Evolutionary conservation across 2,797 vertebrate genomes (phyloP), one percentile per base, ranked within the genome.

Genomic region (Cynopterus sphinx): DNA sequence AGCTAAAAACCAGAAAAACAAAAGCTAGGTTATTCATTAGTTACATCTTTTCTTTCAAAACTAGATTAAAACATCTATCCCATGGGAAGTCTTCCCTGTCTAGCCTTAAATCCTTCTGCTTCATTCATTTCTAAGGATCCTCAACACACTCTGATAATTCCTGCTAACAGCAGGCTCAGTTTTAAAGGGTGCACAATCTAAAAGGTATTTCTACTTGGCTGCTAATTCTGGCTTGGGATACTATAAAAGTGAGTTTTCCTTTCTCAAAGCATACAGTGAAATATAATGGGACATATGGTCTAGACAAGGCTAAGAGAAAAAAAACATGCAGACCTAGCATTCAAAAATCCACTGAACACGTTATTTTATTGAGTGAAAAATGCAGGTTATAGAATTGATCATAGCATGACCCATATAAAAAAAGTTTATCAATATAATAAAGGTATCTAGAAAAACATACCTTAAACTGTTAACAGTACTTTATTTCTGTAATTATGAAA

Each of bases 1-100:
- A 92, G 99, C 99, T 99, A 97, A 41, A 91, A 96, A 9, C 7
- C 39, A 96, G 41, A 96, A 97, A 95, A 68, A 71, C 31, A 59
- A 83, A 96, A 90, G 12, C 19, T 75, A 67, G 46, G 53, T 95
- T 71, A 89, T 46, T 78, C 39, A 61, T 71, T 33, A 61, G 24
- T 79, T 74, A 65, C 5, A 41, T 49, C 19, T 86, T 46, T 91
- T 82, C 79, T 77, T 59, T 93, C 36, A 73, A 61, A 59, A 41
- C 39, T 84, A 41, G 13, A 49, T 83, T 67, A 55, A 90, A 91
- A 77, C 36, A 70, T 46, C 75, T 70, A 55, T 19, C 15, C 17
- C 36, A 6, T 13, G 22, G 11, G 39, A 70, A 86, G 41, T 41
- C 70, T 61, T 86, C 36, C 55, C 51, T 36, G 15, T 49, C 77